phyloP scores from a whole-genome alignment of 2,797 vertebrate genomes.

The Pseudotriccus pelzelni region DNA sequence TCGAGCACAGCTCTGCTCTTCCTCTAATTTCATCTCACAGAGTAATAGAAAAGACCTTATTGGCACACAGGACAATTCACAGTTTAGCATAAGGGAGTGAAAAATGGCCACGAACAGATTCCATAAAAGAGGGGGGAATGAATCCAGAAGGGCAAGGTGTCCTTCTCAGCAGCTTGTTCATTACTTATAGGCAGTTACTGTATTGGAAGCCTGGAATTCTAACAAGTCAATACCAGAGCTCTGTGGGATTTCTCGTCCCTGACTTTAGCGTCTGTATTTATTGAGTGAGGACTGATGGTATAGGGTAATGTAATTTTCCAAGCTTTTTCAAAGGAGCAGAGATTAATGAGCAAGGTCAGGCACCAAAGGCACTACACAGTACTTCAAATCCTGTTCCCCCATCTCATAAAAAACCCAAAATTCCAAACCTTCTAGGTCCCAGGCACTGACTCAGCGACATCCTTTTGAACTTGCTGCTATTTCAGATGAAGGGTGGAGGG shows the following conservation, averaged over 20 bases:
- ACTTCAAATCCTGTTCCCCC: background rate
- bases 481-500: background rate
- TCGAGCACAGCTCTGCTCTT: background rate
- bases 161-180: background rate
- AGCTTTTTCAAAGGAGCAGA: constrained; percentile 64
- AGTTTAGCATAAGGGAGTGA: background rate
- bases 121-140: background rate
- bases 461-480: background rate
- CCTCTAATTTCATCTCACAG: background rate
- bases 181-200: constrained; percentile 13
- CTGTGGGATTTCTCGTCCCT: background rate
- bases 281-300: constrained; percentile 57
- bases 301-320: constrained; percentile 76
- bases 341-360: constrained; percentile 80
- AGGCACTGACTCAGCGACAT: background rate
- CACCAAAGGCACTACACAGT: constrained; percentile 51
- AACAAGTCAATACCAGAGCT: constrained; percentile 63
- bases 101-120: background rate
- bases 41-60: background rate
- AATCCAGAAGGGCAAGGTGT: background rate
- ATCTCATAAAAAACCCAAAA: background rate
- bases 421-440: background rate
- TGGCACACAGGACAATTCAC: background rate
- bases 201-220: constrained; percentile 36
- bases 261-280: constrained; percentile 43